Percentiles rank a stretch among this genome's conserved stretches.
phyloP scores from a whole-genome alignment of 1,140 invertebrate species.

The Calycopis cecrops region DNA sequence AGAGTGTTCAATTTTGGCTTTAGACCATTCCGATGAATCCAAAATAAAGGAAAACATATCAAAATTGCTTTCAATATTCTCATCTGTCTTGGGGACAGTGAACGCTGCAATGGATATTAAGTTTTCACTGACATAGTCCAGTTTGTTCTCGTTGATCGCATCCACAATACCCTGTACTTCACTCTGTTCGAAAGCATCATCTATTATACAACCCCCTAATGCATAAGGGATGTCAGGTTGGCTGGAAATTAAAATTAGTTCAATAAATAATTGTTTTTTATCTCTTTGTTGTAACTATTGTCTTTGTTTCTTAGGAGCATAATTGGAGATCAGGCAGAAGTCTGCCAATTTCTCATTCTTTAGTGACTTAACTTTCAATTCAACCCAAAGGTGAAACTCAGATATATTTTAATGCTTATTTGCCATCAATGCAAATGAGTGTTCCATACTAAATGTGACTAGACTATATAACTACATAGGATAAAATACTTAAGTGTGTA shows the following conservation, averaged over 20 bases:
- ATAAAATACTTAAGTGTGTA: too few species aligned
- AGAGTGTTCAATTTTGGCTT: slow-evolving; percentile 44
- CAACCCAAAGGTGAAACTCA: too few species aligned
- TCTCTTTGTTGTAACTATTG: too few species aligned
- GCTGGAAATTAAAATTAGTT: slow-evolving; percentile 36
- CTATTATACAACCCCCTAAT: slow-evolving; percentile 61
- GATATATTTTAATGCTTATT: too few species aligned
- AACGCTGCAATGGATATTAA: slow-evolving; percentile 56
- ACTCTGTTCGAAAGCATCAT: slow-evolving; percentile 43
- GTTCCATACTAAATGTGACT: too few species aligned
- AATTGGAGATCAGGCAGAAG: too few species aligned
- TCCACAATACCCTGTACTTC: slow-evolving; percentile 42
- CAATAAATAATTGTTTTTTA: too few species aligned
- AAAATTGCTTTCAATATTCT: slow-evolving; percentile 44
- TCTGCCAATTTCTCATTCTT: too few species aligned
- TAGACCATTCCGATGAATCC: slow-evolving; percentile 51
- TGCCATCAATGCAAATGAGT: too few species aligned
- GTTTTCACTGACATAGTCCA: slow-evolving; percentile 45
- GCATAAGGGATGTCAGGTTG: slow-evolving; percentile 59
- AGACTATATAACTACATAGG: too few species aligned
- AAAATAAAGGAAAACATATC: slow-evolving; percentile 58
- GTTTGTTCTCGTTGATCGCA: slow-evolving; percentile 33
- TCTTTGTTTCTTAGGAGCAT: too few species aligned
- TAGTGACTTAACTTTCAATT: too few species aligned
- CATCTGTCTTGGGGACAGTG: slow-evolving; percentile 44